Evolutionary conservation across 2,113 vertebrate species (phyloP).

Genomic region (Trematomus loennbergii): DNA sequence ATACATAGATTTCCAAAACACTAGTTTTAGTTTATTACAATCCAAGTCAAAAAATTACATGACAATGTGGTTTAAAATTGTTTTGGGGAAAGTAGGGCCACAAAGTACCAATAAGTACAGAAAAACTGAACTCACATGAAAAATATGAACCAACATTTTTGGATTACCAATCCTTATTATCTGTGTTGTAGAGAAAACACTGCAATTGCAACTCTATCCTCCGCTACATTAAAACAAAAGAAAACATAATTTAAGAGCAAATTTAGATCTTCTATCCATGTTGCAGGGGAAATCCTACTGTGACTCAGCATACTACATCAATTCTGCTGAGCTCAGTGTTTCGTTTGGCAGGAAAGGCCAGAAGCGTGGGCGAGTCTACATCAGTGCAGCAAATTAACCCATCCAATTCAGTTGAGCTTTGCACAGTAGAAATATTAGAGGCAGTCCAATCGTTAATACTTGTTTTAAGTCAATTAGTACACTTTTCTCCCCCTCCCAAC

Average conservation of each 20-base stretch:
- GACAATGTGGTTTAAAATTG: background rate
- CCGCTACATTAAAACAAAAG: conserved; percentile 7
- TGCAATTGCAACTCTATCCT: background rate
- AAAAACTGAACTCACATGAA: background rate
- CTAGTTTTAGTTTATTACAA: background rate
- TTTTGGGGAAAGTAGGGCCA: background rate
- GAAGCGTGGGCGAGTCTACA: conserved; percentile 33
- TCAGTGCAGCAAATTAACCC: conserved; percentile 45
- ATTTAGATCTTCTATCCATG: conserved; percentile 16
- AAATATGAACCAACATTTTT: background rate
- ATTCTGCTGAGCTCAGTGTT: conserved; percentile 17
- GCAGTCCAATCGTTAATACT: conserved; percentile 11
- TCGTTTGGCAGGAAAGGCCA: conserved; percentile 27
- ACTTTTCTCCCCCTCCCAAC: background rate
- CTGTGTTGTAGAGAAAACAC: conserved; percentile 24
- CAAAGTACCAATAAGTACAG: background rate
- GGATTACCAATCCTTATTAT: background rate
- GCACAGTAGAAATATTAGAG: conserved; percentile 29
- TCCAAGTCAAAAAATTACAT: background rate
- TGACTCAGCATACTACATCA: conserved; percentile 10
- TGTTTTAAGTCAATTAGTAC: background rate
- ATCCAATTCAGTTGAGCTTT: conserved; percentile 31
- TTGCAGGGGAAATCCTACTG: conserved; percentile 34
- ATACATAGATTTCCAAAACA: conserved; percentile 11
- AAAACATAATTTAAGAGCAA: conserved; percentile 10